Evolutionary conservation across 92 coral and sea anemone species (phyloP).

Genomic region (Pocillopora meandrina): DNA sequence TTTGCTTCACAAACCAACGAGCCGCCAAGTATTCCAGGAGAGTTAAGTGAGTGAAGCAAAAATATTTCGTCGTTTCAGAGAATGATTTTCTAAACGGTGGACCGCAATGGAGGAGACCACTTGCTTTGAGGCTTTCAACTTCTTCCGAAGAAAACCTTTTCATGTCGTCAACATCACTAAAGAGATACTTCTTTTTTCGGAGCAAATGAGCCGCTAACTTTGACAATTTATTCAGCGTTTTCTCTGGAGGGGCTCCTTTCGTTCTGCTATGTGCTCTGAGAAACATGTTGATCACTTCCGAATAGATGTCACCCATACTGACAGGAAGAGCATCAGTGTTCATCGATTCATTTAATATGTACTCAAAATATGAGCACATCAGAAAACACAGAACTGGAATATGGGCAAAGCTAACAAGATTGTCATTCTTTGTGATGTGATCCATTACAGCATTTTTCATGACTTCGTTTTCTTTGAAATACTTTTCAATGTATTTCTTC

Average conservation of each 20-base stretch:
- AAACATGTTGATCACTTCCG: slow-evolving; percentile 28
- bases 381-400: slow-evolving; percentile 42
- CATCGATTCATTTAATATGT: background rate
- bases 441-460: slow-evolving; percentile 21
- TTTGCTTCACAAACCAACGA: slow-evolving; percentile 18
- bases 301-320: slow-evolving; percentile 23
- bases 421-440: slow-evolving; percentile 46
- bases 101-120: slow-evolving; percentile 56
- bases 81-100: slow-evolving; percentile 32
- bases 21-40: too few species aligned
- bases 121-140: slow-evolving; percentile 24
- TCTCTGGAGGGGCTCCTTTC: background rate
- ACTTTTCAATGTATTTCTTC: slow-evolving; percentile 48
- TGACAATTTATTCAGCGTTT: slow-evolving; percentile 39
- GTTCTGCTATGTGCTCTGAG: slow-evolving; percentile 21
- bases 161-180: slow-evolving; percentile 31
- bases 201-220: slow-evolving; percentile 44
- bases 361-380: slow-evolving; percentile 22
- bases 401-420: slow-evolving; percentile 54
- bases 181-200: slow-evolving; percentile 14
- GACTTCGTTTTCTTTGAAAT: slow-evolving; percentile 35
- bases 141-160: slow-evolving; percentile 2
- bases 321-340: slow-evolving; percentile 33
- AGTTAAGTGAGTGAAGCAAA: too few species aligned
- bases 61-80: background rate